Percentiles rank a stretch among this genome's conserved stretches.
Conservation (phyloP, 1,140 invertebrate species). For the Drosophila tristis region DNA sequence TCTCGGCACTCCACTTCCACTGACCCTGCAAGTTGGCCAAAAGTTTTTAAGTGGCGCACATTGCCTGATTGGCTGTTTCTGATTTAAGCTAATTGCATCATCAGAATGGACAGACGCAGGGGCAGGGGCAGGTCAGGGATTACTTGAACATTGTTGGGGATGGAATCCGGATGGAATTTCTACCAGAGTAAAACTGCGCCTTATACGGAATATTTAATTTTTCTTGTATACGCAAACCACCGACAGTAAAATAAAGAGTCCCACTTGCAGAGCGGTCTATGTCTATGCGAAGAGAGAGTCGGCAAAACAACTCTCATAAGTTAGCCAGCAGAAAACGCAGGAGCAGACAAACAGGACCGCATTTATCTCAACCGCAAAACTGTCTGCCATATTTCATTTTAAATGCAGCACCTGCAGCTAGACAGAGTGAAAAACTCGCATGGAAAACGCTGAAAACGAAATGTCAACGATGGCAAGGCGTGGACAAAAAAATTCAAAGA, state of each 20-base stretch:
- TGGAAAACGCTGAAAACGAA: conserved; percentile 67
- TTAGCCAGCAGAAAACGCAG: conserved; percentile 50
- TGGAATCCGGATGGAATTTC: no score
- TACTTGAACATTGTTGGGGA: neutral
- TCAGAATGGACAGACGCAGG: neutral
- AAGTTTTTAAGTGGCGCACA: conserved; percentile 73
- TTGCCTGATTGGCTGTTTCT: conserved; percentile 69
- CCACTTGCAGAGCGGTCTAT: neutral
- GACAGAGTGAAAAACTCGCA: conserved; percentile 25
- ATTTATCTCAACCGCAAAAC: conserved; percentile 76
- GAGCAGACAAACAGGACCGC: conserved; percentile 66
- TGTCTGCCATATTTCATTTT: conserved; percentile 80
- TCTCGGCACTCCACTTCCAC: conserved; percentile 38
- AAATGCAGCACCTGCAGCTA: conserved; percentile 78
- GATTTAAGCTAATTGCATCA: conserved; percentile 72
- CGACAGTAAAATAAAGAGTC: neutral
- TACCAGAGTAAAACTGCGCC: no score
- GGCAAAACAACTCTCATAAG: conserved; percentile 62
- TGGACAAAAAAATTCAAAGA: conserved; percentile 32
- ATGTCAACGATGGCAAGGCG: conserved; percentile 71
- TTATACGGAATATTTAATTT: no score
- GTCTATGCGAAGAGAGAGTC: neutral
- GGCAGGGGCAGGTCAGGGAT: neutral
- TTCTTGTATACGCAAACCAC: no score
- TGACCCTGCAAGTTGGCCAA: conserved; percentile 46